Evolutionary conservation across 2,113 vertebrate genomes (phyloP).

Genomic region (Machaerirhynchus nigripectus): DNA sequence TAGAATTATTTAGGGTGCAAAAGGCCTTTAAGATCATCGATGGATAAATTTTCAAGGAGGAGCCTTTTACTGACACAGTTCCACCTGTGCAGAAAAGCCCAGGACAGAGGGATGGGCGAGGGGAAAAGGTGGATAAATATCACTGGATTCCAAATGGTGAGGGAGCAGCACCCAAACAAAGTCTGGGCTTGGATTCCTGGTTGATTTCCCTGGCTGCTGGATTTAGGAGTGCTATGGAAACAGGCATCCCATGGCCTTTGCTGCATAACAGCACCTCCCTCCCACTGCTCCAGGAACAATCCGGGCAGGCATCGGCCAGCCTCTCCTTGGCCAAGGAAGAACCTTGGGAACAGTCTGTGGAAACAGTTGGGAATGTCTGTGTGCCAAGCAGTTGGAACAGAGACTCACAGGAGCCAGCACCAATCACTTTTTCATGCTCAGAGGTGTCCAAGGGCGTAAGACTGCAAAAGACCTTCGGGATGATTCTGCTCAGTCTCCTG

Average conservation of each 20-base stretch:
- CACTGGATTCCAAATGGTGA: background rate
- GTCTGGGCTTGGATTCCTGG: background rate
- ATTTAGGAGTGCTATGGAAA: background rate
- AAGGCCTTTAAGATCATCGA: background rate
- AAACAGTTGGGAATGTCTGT: background rate
- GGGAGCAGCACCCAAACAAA: background rate
- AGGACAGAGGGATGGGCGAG: background rate
- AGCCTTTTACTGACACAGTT: background rate
- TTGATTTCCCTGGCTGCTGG: background rate
- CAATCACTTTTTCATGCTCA: background rate
- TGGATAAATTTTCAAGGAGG: background rate
- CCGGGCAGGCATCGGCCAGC: background rate
- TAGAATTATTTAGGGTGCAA: background rate
- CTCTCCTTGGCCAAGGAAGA: background rate
- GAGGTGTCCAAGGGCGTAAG: background rate
- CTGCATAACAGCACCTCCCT: background rate
- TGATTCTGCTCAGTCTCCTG: background rate
- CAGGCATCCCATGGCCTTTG: background rate
- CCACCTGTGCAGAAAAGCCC: background rate
- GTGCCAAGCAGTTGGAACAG: background rate
- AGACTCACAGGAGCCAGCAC: background rate
- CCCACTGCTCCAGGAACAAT: background rate
- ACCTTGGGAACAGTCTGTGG: background rate
- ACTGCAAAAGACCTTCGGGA: background rate
- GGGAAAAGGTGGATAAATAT: background rate